Base-by-base conservation (phyloP, 2,888 invertebrate species). In the Drosophila incognita region DNA sequence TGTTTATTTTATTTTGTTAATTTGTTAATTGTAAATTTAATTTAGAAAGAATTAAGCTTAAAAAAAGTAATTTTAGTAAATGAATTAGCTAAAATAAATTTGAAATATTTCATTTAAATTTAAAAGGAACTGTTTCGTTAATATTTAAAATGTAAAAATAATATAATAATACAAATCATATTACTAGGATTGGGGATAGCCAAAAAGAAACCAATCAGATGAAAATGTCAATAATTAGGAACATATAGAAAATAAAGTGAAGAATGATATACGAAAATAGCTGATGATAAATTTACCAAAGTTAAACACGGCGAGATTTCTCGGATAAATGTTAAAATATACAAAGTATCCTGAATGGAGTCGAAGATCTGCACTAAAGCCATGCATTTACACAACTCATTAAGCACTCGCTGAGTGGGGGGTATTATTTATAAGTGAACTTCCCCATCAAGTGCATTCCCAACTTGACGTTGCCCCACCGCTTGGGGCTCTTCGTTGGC, bases 391-490 rank as follows among this genome's bases (percentile, higher is more conserved):
- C 42, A 57, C 57, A 69, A 66, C 35, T 75, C 60, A 79, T 67
- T 61, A 61, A n/a, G 42, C 40, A 42, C 4, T 49, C 27, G 13
- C 15, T 35, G 49, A 31, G 29, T 38, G 42, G 52, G 62, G 52
- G 40, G 61, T 42, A 61, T 80, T 66, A 38, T 21, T 65, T 21
- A 52, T 51, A 71, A 78, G 61, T 66, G 57, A 73, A 74, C 70
- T 79, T 66, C 35, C 53, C 38, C 36, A 54, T 70, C 48, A 63
- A 83, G 87, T 87, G 76, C 82, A 76, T 59, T 71, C 60, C 33
- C 29, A n/a, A 36, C 11, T 13, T 40, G 33, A 51, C 7, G 38
- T 35, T 15, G 29, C 61, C 27, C 51, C 36, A 46, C 48, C 29
- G 21, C 38, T 52, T 35, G 49, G 38, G 59, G n/a, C 36, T 38